phyloP scores from a whole-genome alignment of 1,140 invertebrate genomes.

The Cherax destructor region DNA sequence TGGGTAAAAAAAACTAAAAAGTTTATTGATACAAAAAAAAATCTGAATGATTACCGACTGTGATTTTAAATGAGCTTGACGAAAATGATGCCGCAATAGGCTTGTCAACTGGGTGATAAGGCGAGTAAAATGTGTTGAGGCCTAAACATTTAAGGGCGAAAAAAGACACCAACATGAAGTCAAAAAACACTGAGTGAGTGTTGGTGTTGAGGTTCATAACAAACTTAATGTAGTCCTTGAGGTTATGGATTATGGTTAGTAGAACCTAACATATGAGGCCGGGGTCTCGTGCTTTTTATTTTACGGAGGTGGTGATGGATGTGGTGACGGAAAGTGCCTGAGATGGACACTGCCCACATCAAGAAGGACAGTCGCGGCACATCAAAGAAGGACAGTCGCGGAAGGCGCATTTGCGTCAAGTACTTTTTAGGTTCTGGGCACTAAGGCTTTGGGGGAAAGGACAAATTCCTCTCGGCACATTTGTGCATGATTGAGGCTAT shows the following conservation, averaged over 20 bases:
- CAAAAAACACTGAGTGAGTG: too few species aligned
- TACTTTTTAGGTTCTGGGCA: conserved; percentile 1
- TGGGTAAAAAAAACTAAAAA: too few species aligned
- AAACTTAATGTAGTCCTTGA: not conserved
- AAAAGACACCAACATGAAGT: too few species aligned
- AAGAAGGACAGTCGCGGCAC: conserved; percentile 7
- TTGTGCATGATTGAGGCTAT: not conserved
- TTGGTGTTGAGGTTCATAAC: too few species aligned
- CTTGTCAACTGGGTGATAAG: too few species aligned
- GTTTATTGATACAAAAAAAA: too few species aligned
- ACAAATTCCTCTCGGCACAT: not conserved
- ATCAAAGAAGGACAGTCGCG: conserved; percentile 1
- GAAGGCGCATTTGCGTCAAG: not conserved
- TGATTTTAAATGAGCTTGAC: too few species aligned
- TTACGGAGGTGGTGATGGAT: not conserved
- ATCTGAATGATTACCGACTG: too few species aligned
- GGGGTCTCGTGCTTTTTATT: conserved; percentile 5
- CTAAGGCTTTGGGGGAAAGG: not conserved
- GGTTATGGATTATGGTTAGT: conserved; percentile 2
- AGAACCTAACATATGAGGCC: not conserved
- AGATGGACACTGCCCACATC: not conserved
- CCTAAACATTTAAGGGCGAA: too few species aligned
- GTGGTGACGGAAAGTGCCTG: not conserved
- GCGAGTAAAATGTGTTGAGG: too few species aligned
- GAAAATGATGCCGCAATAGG: too few species aligned